Percentiles rank a stretch among this genome's conserved stretches.
Conservation (phyloP, 2,797 vertebrate genomes). For the Chromobotia macracanthus region DNA sequence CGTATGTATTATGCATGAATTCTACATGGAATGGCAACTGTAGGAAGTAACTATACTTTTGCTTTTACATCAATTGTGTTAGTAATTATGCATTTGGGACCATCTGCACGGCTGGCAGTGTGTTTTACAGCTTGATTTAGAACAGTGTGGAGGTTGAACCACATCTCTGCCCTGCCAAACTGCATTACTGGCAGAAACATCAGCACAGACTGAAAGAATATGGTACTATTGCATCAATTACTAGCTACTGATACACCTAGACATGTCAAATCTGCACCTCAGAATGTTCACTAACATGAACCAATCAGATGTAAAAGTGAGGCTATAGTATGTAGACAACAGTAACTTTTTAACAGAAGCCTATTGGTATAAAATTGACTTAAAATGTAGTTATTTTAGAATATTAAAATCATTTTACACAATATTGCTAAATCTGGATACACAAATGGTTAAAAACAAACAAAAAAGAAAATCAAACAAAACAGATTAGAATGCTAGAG, state of each 20-base stretch:
- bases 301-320: too few relatives aligned
- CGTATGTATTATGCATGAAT: not conserved
- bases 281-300: too few relatives aligned
- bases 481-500: too few relatives aligned
- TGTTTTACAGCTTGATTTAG: conserved; percentile 16
- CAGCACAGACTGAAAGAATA: not conserved
- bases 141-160: conserved; percentile 10
- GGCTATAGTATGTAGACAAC: too few relatives aligned
- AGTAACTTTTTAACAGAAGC: too few relatives aligned
- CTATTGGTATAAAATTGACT: too few relatives aligned
- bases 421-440: too few relatives aligned
- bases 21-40: not conserved
- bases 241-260: not conserved
- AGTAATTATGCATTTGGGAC: conserved; percentile 19
- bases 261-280: too few relatives aligned
- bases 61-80: conserved; percentile 15
- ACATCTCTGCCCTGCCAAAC: conserved; percentile 10
- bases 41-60: not conserved
- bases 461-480: too few relatives aligned
- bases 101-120: conserved; percentile 13
- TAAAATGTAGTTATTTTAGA: too few relatives aligned
- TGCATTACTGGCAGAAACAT: conserved; percentile 14
- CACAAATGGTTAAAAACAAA: too few relatives aligned
- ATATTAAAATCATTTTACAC: too few relatives aligned
- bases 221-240: conserved; percentile 2